phyloP scores from a whole-genome alignment of 1,140 invertebrate genomes.

The Drosophila setifemur region DNA sequence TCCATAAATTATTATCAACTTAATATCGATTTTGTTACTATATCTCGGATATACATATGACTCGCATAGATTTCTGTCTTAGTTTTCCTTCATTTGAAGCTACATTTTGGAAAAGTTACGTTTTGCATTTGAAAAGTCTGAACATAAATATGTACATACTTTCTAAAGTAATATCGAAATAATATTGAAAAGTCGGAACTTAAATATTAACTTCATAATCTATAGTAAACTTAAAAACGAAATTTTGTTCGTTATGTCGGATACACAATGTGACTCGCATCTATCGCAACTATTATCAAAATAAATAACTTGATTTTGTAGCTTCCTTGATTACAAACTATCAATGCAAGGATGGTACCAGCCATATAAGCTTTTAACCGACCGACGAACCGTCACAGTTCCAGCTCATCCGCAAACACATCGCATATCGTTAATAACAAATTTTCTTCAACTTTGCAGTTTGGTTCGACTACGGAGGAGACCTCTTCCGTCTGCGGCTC shows the following conservation, averaged over 20 bases:
- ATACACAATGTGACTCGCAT: neutral
- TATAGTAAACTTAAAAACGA: too few species aligned
- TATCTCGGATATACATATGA: too few species aligned
- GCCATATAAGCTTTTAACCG: neutral
- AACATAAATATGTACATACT: neutral
- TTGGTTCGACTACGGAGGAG: neutral
- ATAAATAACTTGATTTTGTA: too few species aligned
- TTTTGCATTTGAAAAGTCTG: neutral
- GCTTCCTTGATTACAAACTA: neutral
- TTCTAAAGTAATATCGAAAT: too few species aligned
- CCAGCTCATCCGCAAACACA: neutral
- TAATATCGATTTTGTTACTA: too few species aligned
- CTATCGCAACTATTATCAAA: too few species aligned
- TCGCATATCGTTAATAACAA: conserved; percentile 15
- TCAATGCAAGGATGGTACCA: neutral
- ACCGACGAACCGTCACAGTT: neutral
- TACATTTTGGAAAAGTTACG: too few species aligned
- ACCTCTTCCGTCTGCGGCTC: neutral
- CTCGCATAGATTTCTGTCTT: too few species aligned
- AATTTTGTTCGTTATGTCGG: too few species aligned
- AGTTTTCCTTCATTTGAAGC: too few species aligned
- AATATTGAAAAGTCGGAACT: too few species aligned
- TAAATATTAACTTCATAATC: too few species aligned
- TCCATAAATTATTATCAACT: neutral
- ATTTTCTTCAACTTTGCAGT: conserved; percentile 69